Evolutionary conservation across 2,888 invertebrate genomes (phyloP), one percentile per base, ranked within the genome.

Genomic region (Pantelozetes paolii): DNA sequence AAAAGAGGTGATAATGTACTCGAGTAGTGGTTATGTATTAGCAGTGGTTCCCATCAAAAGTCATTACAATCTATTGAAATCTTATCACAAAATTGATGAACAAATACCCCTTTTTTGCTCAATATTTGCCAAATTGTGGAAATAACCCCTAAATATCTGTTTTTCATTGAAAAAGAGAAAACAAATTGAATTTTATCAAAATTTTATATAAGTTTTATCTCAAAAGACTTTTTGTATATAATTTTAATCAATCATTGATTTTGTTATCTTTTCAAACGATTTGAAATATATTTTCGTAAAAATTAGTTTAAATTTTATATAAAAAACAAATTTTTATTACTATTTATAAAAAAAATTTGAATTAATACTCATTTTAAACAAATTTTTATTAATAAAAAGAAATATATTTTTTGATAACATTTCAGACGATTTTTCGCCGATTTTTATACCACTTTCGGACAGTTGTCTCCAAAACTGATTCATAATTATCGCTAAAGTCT

Each of bases 1-100:
- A 23, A 69, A 40, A 40, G 15, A 1, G 20, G 40, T 6, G 45
- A 69, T n/a, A 64, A 64, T 69, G 26, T 69, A 11, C 69, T 69
- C 13, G 69, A 69, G 15, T 69, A 28, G 23, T 13, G 26, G 15
- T 32, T 20, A 36, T 64, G 20, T 20, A 36, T 20, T 32, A n/a
- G 15, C 8, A 30, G 32, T 59, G 15, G 8, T 59, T 13, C 30
- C 3, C 11, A 9, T 64, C 36, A 11, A 32, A 62, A 45, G 18
- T 45, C 45, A 45, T 45, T 62, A 18, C 30, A 32, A 36, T 64
- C n/a, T 32, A 32, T 36, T 36, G 36, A 36, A 36, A 36, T 5
- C 36, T 9, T 8, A 36, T 36, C 9, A 9, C 5, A 36, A n/a
- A n/a, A n/a, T n/a, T n/a, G n/a, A n/a, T n/a, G n/a, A n/a, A n/a